Evolutionary conservation across 2,797 vertebrate genomes (phyloP).

Genomic region (Leucoraja ocellata): DNA sequence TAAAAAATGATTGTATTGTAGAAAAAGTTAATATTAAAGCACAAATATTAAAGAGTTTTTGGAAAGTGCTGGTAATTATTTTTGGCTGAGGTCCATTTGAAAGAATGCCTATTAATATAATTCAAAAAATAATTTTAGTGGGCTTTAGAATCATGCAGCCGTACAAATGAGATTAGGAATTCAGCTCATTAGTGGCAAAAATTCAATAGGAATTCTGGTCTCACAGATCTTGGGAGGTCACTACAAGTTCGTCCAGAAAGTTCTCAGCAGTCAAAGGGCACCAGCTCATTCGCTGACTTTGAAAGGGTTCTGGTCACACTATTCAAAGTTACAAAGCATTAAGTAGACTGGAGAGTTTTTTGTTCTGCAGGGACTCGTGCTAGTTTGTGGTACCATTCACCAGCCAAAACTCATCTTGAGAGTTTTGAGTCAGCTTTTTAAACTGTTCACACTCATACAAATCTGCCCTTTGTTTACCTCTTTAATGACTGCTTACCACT

Average conservation of each 20-base stretch:
- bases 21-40: background rate
- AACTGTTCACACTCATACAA: constrained; percentile 61
- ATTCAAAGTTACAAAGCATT: constrained; percentile 49
- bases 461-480: constrained; percentile 34
- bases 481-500: constrained; percentile 35
- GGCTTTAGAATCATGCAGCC: background rate
- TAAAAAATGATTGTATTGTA: background rate
- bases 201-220: constrained; percentile 43
- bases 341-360: constrained; percentile 51
- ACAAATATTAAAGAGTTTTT: background rate
- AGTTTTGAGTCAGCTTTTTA: constrained; percentile 57
- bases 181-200: constrained; percentile 40
- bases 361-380: constrained; percentile 48
- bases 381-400: constrained; percentile 58
- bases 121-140: background rate
- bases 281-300: constrained; percentile 49
- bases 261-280: constrained; percentile 49
- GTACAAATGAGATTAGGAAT: background rate
- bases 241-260: constrained; percentile 47
- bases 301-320: constrained; percentile 48
- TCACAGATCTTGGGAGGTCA: constrained; percentile 46
- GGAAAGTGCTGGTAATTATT: background rate
- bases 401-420: constrained; percentile 56
- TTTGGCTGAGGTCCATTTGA: background rate
- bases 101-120: background rate